Conservation (phyloP, 1,140 invertebrate species). For the Maconellicoccus hirsutus region DNA sequence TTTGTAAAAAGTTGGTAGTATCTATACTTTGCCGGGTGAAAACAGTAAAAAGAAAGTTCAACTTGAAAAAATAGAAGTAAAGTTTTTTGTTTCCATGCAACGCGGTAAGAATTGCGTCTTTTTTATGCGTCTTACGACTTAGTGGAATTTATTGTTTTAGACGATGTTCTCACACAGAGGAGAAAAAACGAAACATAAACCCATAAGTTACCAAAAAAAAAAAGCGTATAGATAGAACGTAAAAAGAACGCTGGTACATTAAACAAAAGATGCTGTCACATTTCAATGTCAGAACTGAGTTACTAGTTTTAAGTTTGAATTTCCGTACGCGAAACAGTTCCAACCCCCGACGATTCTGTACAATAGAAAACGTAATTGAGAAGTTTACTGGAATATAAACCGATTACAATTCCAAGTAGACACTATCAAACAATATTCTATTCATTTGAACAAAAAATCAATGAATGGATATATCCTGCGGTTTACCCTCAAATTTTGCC, state of each 20-base stretch:
- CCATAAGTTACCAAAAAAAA: neutral
- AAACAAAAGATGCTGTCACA: slow-evolving; percentile 18
- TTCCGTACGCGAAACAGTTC: slow-evolving; percentile 20
- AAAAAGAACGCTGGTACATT: neutral
- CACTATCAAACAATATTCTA: slow-evolving; percentile 21
- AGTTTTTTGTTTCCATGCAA: too few species aligned
- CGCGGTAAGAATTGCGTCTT: too few species aligned
- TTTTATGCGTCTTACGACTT: too few species aligned
- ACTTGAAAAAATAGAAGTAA: too few species aligned
- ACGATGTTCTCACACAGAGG: too few species aligned
- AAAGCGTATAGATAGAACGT: neutral
- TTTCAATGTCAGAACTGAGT: slow-evolving; percentile 21
- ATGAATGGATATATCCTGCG: slow-evolving; percentile 21
- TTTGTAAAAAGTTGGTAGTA: too few species aligned
- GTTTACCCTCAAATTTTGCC: slow-evolving; percentile 10
- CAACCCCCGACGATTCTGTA: slow-evolving; percentile 14
- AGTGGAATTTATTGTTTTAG: too few species aligned
- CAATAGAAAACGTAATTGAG: slow-evolving; percentile 19
- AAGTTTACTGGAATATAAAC: slow-evolving; percentile 21
- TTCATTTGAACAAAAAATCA: slow-evolving; percentile 17
- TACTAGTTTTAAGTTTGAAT: slow-evolving; percentile 19
- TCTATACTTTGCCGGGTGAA: too few species aligned
- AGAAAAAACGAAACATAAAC: neutral
- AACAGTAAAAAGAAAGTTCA: too few species aligned
- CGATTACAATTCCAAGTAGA: slow-evolving; percentile 21